Evolutionary conservation across 2,113 vertebrate species (phyloP).

Genomic region (Hippocampus guttulatus): DNA sequence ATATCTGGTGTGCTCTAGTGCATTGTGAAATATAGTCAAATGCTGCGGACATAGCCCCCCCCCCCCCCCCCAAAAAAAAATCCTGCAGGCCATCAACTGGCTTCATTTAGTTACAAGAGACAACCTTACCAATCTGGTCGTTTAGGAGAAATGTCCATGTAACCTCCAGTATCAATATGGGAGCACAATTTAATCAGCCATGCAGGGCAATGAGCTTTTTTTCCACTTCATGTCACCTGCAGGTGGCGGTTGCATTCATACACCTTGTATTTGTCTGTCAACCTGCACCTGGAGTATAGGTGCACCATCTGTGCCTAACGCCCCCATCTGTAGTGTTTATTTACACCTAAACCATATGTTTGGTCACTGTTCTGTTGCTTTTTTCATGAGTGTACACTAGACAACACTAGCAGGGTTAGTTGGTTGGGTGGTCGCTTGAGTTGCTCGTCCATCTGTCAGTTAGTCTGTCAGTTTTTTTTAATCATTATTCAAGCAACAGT

Average conservation of each 20-base stretch:
- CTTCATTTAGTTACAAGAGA: not conserved
- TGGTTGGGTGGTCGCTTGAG: not conserved
- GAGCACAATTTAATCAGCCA: not conserved
- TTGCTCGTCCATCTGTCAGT: too few species aligned
- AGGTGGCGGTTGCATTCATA: conserved; percentile 2
- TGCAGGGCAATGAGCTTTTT: not conserved
- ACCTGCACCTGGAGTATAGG: conserved; percentile 31
- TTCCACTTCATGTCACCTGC: not conserved
- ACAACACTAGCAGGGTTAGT: not conserved
- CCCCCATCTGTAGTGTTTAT: conserved; percentile 34
- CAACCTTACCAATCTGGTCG: not conserved
- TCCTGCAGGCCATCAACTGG: not conserved
- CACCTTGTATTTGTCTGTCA: conserved; percentile 29
- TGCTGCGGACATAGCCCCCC: too few species aligned
- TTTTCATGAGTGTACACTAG: conserved; percentile 10
- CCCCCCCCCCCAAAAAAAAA: not conserved
- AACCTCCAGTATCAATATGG: not conserved
- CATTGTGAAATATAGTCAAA: not conserved
- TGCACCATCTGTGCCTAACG: conserved; percentile 38
- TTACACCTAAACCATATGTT: conserved; percentile 35
- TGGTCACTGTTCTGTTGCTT: conserved; percentile 7
- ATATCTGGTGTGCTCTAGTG: conserved; percentile 46
- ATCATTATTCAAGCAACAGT: not conserved
- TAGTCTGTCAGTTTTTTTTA: not conserved
- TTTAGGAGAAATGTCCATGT: not conserved